Evolutionary conservation across 2,113 vertebrate genomes (phyloP).

Genomic region (Telmatochromis brichardi): DNA sequence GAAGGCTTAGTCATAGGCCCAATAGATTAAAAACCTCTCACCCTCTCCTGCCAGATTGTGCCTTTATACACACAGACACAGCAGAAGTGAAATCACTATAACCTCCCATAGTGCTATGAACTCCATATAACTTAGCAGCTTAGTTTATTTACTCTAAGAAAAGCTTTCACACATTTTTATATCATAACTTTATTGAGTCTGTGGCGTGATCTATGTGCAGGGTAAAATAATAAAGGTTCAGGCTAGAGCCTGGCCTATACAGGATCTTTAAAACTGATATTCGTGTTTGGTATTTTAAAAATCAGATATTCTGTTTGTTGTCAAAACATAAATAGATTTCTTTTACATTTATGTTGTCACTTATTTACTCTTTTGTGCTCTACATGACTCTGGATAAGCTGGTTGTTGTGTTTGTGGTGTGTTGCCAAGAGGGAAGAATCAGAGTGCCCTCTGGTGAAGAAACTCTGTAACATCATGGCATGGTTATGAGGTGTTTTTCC

Average conservation of each 20-base stretch:
- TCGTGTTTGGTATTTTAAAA: neutral
- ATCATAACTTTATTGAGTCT: neutral
- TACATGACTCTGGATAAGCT: neutral
- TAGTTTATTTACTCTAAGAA: neutral
- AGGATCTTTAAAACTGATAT: neutral
- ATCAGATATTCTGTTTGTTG: neutral
- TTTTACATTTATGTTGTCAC: neutral
- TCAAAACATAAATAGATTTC: neutral
- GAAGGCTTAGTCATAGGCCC: neutral
- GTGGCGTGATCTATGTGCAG: neutral
- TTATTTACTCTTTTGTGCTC: neutral
- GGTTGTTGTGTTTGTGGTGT: neutral
- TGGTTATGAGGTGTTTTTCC: neutral
- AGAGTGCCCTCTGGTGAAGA: neutral
- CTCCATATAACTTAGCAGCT: fast-evolving
- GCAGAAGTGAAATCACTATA: neutral
- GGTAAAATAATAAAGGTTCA: neutral
- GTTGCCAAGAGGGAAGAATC: neutral
- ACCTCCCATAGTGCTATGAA: neutral
- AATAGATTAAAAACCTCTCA: neutral
- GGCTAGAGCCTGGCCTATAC: neutral
- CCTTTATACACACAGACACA: neutral
- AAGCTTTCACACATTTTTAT: neutral
- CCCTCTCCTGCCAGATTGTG: neutral
- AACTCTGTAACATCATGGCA: neutral